Evolutionary conservation across 2,888 invertebrate species (phyloP), one percentile per base, ranked within the genome.

Genomic region (Scaptomyza polygonia): DNA sequence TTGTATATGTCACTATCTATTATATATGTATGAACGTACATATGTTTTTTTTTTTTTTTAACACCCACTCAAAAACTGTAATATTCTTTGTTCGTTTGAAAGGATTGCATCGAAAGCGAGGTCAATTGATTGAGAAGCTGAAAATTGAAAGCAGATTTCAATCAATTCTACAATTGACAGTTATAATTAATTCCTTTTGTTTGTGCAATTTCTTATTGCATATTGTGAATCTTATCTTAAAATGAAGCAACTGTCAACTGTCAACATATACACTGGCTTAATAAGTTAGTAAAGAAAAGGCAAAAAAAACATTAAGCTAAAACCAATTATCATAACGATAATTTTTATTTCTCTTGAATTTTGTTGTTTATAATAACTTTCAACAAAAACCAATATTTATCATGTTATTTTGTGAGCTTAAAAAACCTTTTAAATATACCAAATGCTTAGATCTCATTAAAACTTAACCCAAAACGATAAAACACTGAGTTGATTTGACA

Each of bases 31-130:
- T 36, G 14, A 25, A 25, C 9, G 9, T 36, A 34, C 6, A 14
- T 36, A 7, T 8, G 4, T 47, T 47, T 48, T 58, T 57, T 56
- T 52, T 57, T 58, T 48, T 43, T 42, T 25, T 45, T 16, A 29
- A 56, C 36, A 34, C 11, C 11, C 21, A 39, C 45, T 14, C 25
- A 12, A 49, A 30, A 16, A 29, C 51, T 40, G 70, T 69, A 48
- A 47, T 67, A 49, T 55, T 30, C 72, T 71, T 76, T 73, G 77
- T 73, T 67, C 52, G 30, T 52, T 49, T 51, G 9, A 36, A 49
- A 53, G 55, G 49, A 44, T 55, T 36, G n/a, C 21, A 0, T 0
- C 5, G 9, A 18, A 47, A 54, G 52, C 54, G 66, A 44, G 71
- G 57, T 12, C 66, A 72, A 61, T 66, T 71, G 66, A 71, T 70